A percentile compares a stretch with the other conserved stretches of the same genome.
These are phyloP conservation scores for Andrena flavipes DNA, from an alignment of 2,888 invertebrate species.

Conservation along the genomic window DNA sequence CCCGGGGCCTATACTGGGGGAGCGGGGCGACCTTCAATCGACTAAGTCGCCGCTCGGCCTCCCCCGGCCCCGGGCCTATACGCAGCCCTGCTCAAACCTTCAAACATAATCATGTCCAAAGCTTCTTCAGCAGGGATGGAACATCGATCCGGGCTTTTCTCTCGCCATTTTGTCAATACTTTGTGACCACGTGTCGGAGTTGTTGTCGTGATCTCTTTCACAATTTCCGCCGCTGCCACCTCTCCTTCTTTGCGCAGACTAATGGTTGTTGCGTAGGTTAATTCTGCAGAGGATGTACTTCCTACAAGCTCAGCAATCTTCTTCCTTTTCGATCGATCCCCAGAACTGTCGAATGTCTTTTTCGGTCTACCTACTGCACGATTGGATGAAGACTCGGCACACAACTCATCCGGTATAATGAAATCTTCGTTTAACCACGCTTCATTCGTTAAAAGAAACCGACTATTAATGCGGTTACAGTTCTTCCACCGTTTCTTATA, in stretches of 20 bases:
- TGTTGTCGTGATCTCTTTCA: neutral
- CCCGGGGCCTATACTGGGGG: too few relatives aligned
- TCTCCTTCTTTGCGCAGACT: constrained; percentile 10
- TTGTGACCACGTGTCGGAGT: too few relatives aligned
- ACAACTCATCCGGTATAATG: neutral
- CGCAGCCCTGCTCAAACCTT: neutral
- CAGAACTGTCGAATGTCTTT: neutral
- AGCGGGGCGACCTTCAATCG: too few relatives aligned
- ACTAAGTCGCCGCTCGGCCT: too few relatives aligned
- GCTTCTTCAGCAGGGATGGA: constrained; percentile 4
- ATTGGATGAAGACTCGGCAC: neutral
- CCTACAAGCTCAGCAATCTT: neutral
- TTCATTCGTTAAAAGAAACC: neutral
- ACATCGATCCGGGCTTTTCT: neutral
- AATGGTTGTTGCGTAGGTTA: neutral
- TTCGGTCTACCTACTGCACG: neutral
- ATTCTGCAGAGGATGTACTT: neutral
- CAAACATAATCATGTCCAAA: neutral
- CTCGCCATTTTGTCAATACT: neutral
- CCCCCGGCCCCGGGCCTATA: too few relatives aligned
- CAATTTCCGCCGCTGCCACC: constrained; percentile 6
- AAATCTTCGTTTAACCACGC: neutral
- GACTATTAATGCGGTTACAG: neutral
- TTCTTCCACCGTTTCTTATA: constrained; percentile 15
- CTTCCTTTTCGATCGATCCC: neutral